These are phyloP conservation scores for Urocynchramus pylzowi DNA, from an alignment of 2,113 vertebrate genomes.

Conservation along the genomic window DNA sequence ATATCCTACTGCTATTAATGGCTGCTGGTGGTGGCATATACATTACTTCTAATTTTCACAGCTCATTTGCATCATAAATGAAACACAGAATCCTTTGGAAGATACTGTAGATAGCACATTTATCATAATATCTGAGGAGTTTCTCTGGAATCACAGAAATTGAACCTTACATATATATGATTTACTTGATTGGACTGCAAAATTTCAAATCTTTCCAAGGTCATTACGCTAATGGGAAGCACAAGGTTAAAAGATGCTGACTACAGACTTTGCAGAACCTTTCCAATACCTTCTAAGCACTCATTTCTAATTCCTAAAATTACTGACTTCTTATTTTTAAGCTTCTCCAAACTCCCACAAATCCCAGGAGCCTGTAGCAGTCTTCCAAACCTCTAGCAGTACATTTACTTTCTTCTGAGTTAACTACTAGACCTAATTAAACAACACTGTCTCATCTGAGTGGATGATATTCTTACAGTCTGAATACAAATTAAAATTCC, in stretches of 20 bases:
- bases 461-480: conserved; percentile 60
- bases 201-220: conserved; percentile 18
- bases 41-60: not conserved
- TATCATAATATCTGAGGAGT: not conserved
- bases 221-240: conserved; percentile 26
- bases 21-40: not conserved
- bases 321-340: conserved; percentile 51
- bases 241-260: conserved; percentile 20
- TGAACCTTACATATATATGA: not conserved
- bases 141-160: conserved; percentile 15
- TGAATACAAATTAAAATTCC: conserved; percentile 77
- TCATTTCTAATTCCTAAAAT: conserved; percentile 43
- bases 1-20: conserved; percentile 19
- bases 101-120: not conserved
- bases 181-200: conserved; percentile 37
- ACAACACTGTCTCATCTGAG: conserved; percentile 68
- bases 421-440: conserved; percentile 81
- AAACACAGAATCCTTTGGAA: not conserved
- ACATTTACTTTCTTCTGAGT: conserved; percentile 65
- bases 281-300: conserved; percentile 30
- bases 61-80: conserved; percentile 22
- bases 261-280: not conserved
- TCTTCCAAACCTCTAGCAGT: conserved; percentile 53
- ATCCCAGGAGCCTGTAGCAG: conserved; percentile 52
- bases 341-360: conserved; percentile 59